A percentile compares a stretch with the other conserved stretches of the same genome.
phyloP scores from a whole-genome alignment of 2,888 invertebrate species.

The Lobophora halterata region DNA sequence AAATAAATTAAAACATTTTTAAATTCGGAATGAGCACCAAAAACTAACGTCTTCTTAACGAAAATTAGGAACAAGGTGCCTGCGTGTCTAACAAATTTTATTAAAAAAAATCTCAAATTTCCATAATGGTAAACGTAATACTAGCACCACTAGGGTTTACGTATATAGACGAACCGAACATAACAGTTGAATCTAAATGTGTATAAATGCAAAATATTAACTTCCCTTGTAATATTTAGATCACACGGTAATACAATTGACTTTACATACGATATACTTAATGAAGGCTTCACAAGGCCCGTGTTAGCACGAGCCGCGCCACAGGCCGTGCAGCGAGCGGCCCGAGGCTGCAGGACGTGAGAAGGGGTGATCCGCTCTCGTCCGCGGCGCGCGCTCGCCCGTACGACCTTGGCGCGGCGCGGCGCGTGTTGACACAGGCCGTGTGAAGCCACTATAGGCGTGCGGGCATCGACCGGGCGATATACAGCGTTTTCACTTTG shows the following conservation, averaged over 20 bases:
- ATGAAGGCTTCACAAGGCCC: too few species aligned
- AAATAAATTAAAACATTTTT: constrained; percentile 32
- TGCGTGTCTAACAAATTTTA: constrained; percentile 22
- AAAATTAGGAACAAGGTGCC: constrained; percentile 61
- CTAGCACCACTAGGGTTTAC: constrained; percentile 58
- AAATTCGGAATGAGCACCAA: constrained; percentile 60
- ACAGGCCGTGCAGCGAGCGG: too few species aligned
- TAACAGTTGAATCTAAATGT: constrained; percentile 34
- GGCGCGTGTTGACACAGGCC: too few species aligned
- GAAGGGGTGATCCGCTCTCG: too few species aligned
- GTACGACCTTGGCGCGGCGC: too few species aligned
- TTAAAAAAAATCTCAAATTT: constrained; percentile 35
- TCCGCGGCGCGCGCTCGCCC: too few species aligned
- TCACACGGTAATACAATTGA: constrained; percentile 20
- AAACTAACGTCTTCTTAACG: constrained; percentile 35
- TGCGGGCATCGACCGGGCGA: constrained; percentile 10
- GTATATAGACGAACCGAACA: constrained; percentile 42
- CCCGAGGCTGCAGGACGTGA: too few species aligned
- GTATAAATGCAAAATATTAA: constrained; percentile 47
- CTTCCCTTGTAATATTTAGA: constrained; percentile 15
- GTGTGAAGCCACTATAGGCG: too few species aligned
- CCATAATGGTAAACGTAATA: constrained; percentile 40
- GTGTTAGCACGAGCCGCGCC: too few species aligned
- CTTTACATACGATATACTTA: constrained; percentile 18
- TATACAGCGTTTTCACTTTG: too few species aligned